Conservation (phyloP, 2,797 vertebrate species). For the Sparus aurata region DNA sequence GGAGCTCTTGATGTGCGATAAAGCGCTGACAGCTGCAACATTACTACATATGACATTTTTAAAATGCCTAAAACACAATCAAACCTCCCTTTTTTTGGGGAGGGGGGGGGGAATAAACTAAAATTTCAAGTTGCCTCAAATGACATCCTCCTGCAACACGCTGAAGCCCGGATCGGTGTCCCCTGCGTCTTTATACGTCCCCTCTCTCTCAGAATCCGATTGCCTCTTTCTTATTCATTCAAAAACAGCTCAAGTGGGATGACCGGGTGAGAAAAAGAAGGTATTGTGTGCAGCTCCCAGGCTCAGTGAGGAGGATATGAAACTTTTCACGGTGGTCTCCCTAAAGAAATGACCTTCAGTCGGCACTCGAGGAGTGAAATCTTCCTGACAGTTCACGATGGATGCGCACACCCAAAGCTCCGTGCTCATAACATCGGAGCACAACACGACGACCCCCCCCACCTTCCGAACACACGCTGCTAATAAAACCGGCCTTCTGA, state of each 20-base stretch:
- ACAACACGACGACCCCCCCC: slow-evolving; percentile 23
- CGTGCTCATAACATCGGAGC: no score
- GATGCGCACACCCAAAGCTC: neutral
- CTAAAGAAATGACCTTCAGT: slow-evolving; percentile 65
- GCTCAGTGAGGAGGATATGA: slow-evolving; percentile 48
- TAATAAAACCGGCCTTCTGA: slow-evolving; percentile 23
- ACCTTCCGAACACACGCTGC: neutral
- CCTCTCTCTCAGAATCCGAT: slow-evolving; percentile 11
- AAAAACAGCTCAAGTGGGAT: slow-evolving; percentile 41
- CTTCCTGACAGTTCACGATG: slow-evolving; percentile 9
- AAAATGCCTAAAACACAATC: slow-evolving; percentile 18
- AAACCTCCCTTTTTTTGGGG: neutral
- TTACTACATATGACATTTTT: slow-evolving; percentile 27
- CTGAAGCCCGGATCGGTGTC: slow-evolving; percentile 25
- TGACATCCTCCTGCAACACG: slow-evolving; percentile 43
- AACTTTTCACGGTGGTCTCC: slow-evolving; percentile 35
- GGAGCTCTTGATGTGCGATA: slow-evolving; percentile 1
- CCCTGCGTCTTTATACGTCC: slow-evolving; percentile 39
- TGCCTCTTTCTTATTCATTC: slow-evolving; percentile 48
- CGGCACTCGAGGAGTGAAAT: slow-evolving; percentile 31
- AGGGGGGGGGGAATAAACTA: neutral
- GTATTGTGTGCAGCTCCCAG: slow-evolving; percentile 25
- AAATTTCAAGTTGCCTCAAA: slow-evolving; percentile 40
- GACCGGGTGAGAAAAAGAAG: slow-evolving; percentile 28
- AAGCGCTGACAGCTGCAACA: slow-evolving; percentile 33